phyloP scores from a whole-genome alignment of 2,888 invertebrate species.

The Flabesymbios commensalis region DNA sequence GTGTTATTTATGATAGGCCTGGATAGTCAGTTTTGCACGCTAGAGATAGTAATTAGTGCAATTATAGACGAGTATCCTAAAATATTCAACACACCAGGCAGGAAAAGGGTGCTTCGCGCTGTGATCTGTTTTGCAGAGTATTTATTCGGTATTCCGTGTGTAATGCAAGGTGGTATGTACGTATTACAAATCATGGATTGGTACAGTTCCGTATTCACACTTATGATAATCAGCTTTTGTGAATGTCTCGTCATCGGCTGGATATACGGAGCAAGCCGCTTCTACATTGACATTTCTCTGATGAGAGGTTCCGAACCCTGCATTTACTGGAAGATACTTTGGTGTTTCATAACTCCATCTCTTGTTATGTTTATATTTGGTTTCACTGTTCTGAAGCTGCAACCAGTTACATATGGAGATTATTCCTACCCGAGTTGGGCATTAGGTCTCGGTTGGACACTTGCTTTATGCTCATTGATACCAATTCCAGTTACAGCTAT shows the following conservation, averaged over 20 bases:
- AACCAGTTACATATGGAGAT: constrained; percentile 59
- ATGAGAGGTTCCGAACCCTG: constrained; percentile 57
- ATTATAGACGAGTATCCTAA: constrained; percentile 73
- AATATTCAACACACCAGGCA: constrained; percentile 52
- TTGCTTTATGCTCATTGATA: constrained; percentile 52
- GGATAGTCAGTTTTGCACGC: constrained; percentile 77
- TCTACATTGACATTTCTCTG: constrained; percentile 56
- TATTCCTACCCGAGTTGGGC: constrained; percentile 56
- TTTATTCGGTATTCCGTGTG: constrained; percentile 71
- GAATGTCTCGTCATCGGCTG: constrained; percentile 56
- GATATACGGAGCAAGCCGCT: constrained; percentile 57
- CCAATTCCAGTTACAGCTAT: constrained; percentile 49
- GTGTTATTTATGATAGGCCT: constrained; percentile 58
- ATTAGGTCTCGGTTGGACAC: constrained; percentile 51
- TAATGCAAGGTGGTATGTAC: constrained; percentile 66
- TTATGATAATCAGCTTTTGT: constrained; percentile 60
- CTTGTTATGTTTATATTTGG: constrained; percentile 57
- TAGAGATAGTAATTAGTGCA: constrained; percentile 77
- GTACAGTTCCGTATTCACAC: constrained; percentile 60
- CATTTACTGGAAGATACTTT: constrained; percentile 49
- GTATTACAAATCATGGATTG: constrained; percentile 61
- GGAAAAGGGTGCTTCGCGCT: constrained; percentile 70
- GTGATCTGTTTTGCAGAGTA: constrained; percentile 70
- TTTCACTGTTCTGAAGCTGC: constrained; percentile 52
- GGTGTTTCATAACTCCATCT: constrained; percentile 59